Base-by-base conservation (phyloP, 2,888 invertebrate species). In the Sylvicola fuscatus region DNA sequence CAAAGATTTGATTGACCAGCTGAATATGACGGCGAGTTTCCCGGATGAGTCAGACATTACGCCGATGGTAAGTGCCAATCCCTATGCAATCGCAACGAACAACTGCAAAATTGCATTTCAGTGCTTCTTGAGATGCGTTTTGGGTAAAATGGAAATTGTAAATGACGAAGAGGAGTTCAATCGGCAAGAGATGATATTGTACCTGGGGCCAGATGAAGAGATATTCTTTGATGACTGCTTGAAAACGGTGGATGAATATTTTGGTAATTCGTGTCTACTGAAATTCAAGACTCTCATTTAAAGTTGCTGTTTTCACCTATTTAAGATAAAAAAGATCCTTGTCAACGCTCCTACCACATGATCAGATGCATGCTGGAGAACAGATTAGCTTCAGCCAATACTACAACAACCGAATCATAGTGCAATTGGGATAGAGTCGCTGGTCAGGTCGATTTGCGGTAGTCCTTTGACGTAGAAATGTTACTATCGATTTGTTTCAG, bases 281-380 rank as follows among this genome's bases (percentile, higher is more conserved):
- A 21, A 21, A 21, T 21, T 6, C 4, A 21, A 21, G 4, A 8
- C 21, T 6, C 8, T 21, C 4, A 21, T 21, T 21, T 6, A 21
- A n/a, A n/a, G n/a, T n/a, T n/a, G n/a, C n/a, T n/a, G n/a, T n/a
- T n/a, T 21, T 21, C 4, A 21, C 21, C 21, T 4, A 21, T 6
- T 6, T 21, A 21, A 21, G 4, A 21, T 21, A 8, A 21, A 4
- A 21, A 21, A 8, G 21, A 21, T 21, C 55, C 54, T 27, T 70
- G 70, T 40, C 60, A 64, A 2, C 55, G 58, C 39, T 53, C 65
- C 0, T 70, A 68, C 45, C 52, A 58, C 34, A 67, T 64, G 40
- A 45, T 62, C n/a, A 65, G 63, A 44, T 70, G 70, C 43, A 43
- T 67, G 5, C 62, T 65, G 54, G 33, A 48, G 36, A 45, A 51